Conservation (phyloP, 2,888 invertebrate genomes). For the Lasiommata megera region DNA sequence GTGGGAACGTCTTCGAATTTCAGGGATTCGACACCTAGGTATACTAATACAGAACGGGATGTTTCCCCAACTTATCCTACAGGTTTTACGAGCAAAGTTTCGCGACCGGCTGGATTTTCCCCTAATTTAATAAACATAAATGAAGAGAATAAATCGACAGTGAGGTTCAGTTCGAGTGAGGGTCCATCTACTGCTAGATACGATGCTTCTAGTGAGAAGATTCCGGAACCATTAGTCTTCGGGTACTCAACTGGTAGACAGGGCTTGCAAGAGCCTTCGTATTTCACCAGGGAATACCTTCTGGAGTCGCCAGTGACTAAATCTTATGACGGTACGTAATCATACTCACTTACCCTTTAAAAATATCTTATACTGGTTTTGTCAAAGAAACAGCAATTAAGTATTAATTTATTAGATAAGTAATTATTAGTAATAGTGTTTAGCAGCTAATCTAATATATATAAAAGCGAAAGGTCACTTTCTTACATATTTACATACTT, state of each 20-base stretch:
- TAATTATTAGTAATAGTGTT: too few species aligned
- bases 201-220: constrained; percentile 42
- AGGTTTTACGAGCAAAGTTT: constrained; percentile 32
- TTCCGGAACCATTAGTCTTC: constrained; percentile 52
- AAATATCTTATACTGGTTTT: too few species aligned
- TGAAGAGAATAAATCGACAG: constrained; percentile 30
- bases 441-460: too few species aligned
- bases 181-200: constrained; percentile 45
- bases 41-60: constrained; percentile 18
- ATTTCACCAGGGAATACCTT: constrained; percentile 71
- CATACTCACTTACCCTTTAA: too few species aligned
- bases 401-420: too few species aligned
- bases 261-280: constrained; percentile 59
- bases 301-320: constrained; percentile 72
- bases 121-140: constrained; percentile 32
- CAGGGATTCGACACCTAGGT: constrained; percentile 32
- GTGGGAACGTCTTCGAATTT: constrained; percentile 31
- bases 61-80: constrained; percentile 32
- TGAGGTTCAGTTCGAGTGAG: constrained; percentile 30
- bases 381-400: too few species aligned
- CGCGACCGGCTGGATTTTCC: constrained; percentile 39
- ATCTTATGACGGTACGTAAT: constrained; percentile 69
- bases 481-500: too few species aligned
- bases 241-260: constrained; percentile 56
- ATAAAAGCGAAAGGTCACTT: too few species aligned